Evolutionary conservation across 2,797 vertebrate genomes (phyloP).

Genomic region (Lophura swinhoii): DNA sequence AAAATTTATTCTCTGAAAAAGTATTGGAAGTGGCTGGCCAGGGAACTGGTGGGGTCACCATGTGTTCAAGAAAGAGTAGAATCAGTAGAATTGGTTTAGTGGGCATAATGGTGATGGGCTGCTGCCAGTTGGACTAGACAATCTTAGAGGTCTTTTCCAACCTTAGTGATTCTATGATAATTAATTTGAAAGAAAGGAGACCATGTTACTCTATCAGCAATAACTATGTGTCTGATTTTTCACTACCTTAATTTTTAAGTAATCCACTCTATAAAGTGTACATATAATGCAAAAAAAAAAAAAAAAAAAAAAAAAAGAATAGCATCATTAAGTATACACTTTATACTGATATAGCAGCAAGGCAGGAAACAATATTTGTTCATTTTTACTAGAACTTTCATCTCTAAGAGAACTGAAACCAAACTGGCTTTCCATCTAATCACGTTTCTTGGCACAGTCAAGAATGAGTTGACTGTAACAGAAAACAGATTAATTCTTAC

Average conservation of each 20-base stretch:
- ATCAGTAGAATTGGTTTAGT: too few species aligned
- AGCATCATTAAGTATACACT: neutral
- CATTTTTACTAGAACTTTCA: neutral
- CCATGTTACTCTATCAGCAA: neutral
- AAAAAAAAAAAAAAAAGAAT: neutral
- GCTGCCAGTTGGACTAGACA: too few species aligned
- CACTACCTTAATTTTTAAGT: neutral
- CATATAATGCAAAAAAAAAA: neutral
- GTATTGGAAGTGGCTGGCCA: too few species aligned
- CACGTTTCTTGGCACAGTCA: neutral
- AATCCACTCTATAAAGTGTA: neutral
- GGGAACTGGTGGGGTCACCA: too few species aligned
- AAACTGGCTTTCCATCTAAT: neutral
- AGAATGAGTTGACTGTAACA: neutral
- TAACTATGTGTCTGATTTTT: neutral
- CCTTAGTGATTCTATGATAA: neutral
- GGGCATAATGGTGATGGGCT: too few species aligned
- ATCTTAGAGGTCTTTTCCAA: too few species aligned
- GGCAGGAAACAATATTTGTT: neutral
- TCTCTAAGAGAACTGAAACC: neutral
- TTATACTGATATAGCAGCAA: neutral
- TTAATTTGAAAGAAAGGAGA: neutral
- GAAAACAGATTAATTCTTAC: neutral
- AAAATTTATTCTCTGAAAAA: too few species aligned
- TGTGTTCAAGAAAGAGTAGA: too few species aligned